Evolutionary conservation across 2,888 invertebrate species (phyloP).

Genomic region (Pseudococcus longispinus): DNA sequence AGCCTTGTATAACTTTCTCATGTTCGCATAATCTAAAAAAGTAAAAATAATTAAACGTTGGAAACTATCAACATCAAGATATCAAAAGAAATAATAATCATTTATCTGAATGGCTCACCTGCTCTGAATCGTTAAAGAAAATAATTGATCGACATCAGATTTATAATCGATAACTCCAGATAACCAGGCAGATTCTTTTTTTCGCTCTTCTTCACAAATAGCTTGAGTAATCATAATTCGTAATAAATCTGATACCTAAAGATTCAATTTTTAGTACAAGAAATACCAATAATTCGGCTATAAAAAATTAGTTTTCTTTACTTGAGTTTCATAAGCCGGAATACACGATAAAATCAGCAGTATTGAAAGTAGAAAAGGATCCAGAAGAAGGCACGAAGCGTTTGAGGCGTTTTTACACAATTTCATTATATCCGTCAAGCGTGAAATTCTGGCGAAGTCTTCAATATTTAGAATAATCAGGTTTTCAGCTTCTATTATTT

Average conservation of each 20-base stretch:
- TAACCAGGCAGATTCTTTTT: conserved; percentile 68
- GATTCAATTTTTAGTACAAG: background rate
- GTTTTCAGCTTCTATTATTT: conserved; percentile 60
- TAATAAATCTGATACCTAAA: conserved; percentile 61
- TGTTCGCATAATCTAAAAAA: conserved; percentile 64
- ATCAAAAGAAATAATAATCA: too few species aligned
- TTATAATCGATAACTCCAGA: conserved; percentile 64
- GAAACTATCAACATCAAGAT: conserved; percentile 11
- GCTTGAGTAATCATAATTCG: conserved; percentile 62
- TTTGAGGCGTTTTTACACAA: conserved; percentile 65
- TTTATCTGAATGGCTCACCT: background rate
- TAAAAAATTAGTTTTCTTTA: background rate
- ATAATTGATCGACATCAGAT: conserved; percentile 47
- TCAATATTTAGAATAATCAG: conserved; percentile 61
- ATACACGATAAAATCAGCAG: conserved; percentile 67
- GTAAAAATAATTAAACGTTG: conserved; percentile 55
- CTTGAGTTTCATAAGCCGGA: conserved; percentile 63
- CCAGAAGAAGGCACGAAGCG: conserved; percentile 69
- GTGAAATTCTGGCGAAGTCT: conserved; percentile 60
- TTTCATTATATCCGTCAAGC: conserved; percentile 60
- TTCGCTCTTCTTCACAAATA: conserved; percentile 65
- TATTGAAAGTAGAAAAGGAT: conserved; percentile 71
- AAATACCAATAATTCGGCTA: background rate
- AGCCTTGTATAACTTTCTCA: conserved; percentile 66
- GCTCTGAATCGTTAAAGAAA: conserved; percentile 52